These are phyloP conservation scores for Athalia rosae DNA, from an alignment of 2,888 invertebrate species.

Conservation along the genomic window DNA sequence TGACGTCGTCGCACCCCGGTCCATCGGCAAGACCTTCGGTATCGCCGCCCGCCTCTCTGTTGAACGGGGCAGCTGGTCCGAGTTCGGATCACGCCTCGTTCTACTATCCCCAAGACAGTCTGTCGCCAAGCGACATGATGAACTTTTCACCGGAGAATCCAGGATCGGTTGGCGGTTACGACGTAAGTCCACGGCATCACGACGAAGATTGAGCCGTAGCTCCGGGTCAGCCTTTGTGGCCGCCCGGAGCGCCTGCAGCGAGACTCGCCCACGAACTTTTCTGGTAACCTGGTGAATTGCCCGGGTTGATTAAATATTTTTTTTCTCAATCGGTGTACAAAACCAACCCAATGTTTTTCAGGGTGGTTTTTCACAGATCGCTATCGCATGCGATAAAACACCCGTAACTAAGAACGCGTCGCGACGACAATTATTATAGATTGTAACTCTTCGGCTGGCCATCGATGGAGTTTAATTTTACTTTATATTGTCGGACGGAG, in stretches of 20 bases:
- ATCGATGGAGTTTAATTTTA: constrained; percentile 8
- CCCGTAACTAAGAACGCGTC: no score
- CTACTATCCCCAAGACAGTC: constrained; percentile 82
- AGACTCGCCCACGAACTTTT: constrained; percentile 69
- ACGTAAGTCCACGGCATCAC: constrained; percentile 81
- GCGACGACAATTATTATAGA: neutral
- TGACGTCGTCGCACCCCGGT: constrained; percentile 69
- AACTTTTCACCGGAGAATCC: constrained; percentile 83
- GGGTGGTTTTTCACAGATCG: neutral
- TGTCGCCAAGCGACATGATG: constrained; percentile 81
- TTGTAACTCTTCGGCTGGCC: constrained; percentile 30
- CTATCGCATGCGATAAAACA: no score
- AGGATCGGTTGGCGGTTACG: constrained; percentile 75
- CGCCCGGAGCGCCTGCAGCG: constrained; percentile 67
- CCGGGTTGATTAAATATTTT: constrained; percentile 10
- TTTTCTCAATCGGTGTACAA: neutral
- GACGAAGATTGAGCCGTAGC: constrained; percentile 88
- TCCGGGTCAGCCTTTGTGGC: constrained; percentile 73
- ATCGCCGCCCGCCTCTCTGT: constrained; percentile 78
- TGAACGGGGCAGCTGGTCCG: constrained; percentile 75
- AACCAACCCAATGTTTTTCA: neutral
- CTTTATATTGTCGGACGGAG: neutral
- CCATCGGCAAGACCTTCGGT: constrained; percentile 77
- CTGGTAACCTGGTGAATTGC: constrained; percentile 63
- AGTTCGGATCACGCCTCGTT: constrained; percentile 73